Evolutionary conservation across 2,888 invertebrate species (phyloP).

Genomic region (Diloba caeruleocephala): DNA sequence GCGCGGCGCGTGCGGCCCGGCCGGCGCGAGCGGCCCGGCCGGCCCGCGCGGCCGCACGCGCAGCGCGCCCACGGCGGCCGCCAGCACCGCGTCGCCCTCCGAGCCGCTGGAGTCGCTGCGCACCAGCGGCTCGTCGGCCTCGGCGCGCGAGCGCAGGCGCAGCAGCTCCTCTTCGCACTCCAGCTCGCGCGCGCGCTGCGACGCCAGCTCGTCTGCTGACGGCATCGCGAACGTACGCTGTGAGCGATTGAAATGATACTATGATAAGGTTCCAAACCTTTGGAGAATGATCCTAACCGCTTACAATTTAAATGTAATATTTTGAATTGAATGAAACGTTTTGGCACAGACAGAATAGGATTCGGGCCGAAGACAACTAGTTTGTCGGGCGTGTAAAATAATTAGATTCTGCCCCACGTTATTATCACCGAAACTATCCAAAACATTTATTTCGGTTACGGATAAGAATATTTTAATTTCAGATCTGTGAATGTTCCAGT

Average conservation of each 20-base stretch:
- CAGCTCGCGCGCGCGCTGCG: slow-evolving; percentile 60
- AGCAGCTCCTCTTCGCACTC: slow-evolving; percentile 55
- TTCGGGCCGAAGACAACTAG: no score
- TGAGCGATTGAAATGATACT: neutral
- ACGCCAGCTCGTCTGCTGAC: slow-evolving; percentile 61
- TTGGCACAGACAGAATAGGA: no score
- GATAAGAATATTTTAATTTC: no score
- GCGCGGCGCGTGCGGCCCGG: slow-evolving; percentile 10
- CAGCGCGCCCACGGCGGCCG: slow-evolving; percentile 54
- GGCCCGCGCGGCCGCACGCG: slow-evolving; percentile 27
- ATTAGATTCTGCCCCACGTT: no score
- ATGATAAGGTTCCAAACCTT: no score
- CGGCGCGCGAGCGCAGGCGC: slow-evolving; percentile 43
- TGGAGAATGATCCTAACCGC: no score
- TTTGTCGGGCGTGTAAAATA: no score
- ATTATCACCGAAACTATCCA: no score
- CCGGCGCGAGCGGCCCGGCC: slow-evolving; percentile 6
- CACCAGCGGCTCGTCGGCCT: slow-evolving; percentile 14
- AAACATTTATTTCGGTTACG: no score
- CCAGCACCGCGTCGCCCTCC: slow-evolving; percentile 61
- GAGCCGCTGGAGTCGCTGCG: slow-evolving; percentile 64
- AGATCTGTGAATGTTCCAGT: no score
- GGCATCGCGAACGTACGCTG: slow-evolving; percentile 64
- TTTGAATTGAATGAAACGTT: no score
- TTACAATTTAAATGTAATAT: no score